Evolutionary conservation across 2,113 vertebrate genomes (phyloP), one percentile per base, ranked within the genome.

Genomic region (Melospiza melodia): DNA sequence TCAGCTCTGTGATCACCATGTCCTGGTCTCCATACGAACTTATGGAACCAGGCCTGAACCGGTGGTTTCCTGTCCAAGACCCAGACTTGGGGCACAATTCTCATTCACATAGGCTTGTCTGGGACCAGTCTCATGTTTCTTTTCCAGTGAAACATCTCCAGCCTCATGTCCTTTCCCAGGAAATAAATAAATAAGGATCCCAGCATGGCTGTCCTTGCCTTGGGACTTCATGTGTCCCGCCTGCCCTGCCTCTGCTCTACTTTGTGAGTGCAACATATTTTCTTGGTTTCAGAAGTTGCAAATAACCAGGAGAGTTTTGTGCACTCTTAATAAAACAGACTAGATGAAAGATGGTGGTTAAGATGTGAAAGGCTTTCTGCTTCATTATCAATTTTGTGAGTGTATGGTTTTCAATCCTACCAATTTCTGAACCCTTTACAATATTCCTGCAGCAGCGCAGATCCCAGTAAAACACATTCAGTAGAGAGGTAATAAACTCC

Each of bases 141-240:
- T 59, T 77, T 77, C 17, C 59, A 65, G 30, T 84, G 68, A 68
- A 84, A 51, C 18, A 28, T 39, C 55, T 85, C 23, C 39, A 59
- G 25, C 25, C 20, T 73, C 41, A 55, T 46, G 15, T 63, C 33
- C 10, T 89, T 73, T 81, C 77, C 61, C 51, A 61, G 19, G 21
- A 31, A 72, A 73, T n/a, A 66, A 81, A 78, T 27, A 76, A 66
- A 52, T 41, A 67, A 67, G 3, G 16, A 57, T 5, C 6, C 30
- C 33, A 52, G 5, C 2, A 1, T 9, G 37, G 51, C 21, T 65
- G 11, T 39, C 57, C 46, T 61, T 87, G 20, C 18, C n/a, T 78
- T 48, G 41, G 27, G n/a, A 33, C 27, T 52, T 37, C 7, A 41
- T 8, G 24, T 23, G 10, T 61, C 35, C 66, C 0, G 0, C 31